These are phyloP conservation scores for Phrynocephalus guinanensis DNA, from an alignment of 2,797 vertebrate species.

Conservation along the genomic window DNA sequence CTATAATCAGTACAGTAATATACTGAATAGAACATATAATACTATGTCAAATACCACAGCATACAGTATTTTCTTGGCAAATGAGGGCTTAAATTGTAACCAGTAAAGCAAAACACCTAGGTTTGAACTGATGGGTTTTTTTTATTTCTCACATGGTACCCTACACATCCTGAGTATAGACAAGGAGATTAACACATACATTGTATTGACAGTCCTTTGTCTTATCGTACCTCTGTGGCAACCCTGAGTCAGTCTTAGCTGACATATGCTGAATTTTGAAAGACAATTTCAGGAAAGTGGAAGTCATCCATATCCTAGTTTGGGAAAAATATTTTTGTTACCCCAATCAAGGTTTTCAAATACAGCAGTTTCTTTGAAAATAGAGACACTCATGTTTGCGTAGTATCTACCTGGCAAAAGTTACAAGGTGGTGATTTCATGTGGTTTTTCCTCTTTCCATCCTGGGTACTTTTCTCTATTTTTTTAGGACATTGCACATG, in stretches of 20 bases:
- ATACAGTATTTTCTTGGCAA: conserved; percentile 20
- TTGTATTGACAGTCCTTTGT: too few species aligned
- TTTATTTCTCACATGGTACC: background rate
- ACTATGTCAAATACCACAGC: background rate
- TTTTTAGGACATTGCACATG: background rate
- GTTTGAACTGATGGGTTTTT: background rate
- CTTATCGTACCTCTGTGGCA: too few species aligned
- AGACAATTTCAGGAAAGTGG: background rate
- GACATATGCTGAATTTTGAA: background rate
- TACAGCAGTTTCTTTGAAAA: background rate
- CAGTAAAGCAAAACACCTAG: background rate
- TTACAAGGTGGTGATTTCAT: background rate
- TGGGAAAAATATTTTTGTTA: conserved; percentile 1
- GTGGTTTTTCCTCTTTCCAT: background rate
- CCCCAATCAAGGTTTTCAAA: conserved; percentile 19
- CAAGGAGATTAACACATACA: too few species aligned
- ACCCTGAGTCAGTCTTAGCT: too few species aligned
- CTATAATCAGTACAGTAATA: background rate
- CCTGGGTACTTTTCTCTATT: background rate
- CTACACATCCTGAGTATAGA: too few species aligned
- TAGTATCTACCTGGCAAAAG: background rate
- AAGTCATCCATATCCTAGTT: background rate
- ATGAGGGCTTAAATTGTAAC: conserved; percentile 30
- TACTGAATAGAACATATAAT: background rate
- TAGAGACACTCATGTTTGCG: background rate